Percentiles rank a stretch among this genome's conserved stretches.
Evolutionary conservation across 2,113 vertebrate genomes (phyloP).

Genomic region (Pangasianodon gigas): DNA sequence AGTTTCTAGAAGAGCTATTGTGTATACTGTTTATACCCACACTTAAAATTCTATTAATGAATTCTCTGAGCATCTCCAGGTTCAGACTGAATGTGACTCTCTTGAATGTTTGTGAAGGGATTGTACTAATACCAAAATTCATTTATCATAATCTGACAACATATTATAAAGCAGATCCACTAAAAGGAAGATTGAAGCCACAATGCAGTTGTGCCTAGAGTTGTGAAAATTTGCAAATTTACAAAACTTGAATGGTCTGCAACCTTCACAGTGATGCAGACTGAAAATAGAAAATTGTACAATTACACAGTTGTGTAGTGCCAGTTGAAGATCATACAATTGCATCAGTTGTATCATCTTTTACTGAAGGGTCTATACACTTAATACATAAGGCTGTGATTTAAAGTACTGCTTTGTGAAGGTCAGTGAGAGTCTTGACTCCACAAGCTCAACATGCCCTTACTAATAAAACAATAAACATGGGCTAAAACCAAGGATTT

Average conservation of each 20-base stretch:
- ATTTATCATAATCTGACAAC: background rate
- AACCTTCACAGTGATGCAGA: background rate
- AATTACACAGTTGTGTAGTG: background rate
- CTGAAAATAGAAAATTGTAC: background rate
- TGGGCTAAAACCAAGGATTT: slow-evolving; percentile 60
- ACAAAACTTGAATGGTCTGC: background rate
- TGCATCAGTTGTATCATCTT: background rate
- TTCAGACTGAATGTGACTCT: background rate
- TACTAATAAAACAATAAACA: slow-evolving; percentile 78
- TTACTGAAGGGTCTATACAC: background rate
- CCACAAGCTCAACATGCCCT: slow-evolving; percentile 68
- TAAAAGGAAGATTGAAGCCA: background rate
- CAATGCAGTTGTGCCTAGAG: too few species aligned
- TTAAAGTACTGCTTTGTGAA: slow-evolving; percentile 54
- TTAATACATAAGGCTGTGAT: slow-evolving; percentile 52
- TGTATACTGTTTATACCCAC: background rate
- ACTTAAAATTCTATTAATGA: background rate
- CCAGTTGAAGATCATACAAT: background rate
- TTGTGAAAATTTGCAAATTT: background rate
- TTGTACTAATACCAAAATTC: background rate
- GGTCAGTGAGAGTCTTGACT: slow-evolving; percentile 71
- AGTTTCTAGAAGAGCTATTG: background rate
- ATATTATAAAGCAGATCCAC: background rate
- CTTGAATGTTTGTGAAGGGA: background rate
- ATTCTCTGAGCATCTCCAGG: background rate